Evolutionary conservation across 2,888 invertebrate genomes (phyloP).

Genomic region (Hirtodrosophila cameraria): DNA sequence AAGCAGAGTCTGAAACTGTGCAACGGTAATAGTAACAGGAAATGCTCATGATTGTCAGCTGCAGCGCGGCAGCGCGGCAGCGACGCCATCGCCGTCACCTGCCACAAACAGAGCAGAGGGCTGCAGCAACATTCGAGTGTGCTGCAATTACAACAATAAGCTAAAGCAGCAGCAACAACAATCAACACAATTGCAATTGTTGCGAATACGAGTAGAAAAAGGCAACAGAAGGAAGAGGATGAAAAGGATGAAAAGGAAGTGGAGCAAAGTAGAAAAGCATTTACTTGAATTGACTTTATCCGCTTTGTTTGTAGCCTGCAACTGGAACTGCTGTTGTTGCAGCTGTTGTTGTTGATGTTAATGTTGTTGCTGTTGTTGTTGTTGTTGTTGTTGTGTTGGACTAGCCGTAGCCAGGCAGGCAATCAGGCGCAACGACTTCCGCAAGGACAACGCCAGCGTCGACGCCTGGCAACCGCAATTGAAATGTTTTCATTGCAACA

Average conservation of each 20-base stretch:
- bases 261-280: slow-evolving; percentile 61
- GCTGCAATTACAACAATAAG: slow-evolving; percentile 55
- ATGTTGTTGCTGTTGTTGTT: slow-evolving; percentile 13
- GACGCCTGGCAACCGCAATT: slow-evolving; percentile 73
- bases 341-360: not conserved
- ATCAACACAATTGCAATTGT: slow-evolving; percentile 61
- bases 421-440: slow-evolving; percentile 71
- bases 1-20: slow-evolving; percentile 7
- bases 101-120: slow-evolving; percentile 48
- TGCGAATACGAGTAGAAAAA: slow-evolving; percentile 24
- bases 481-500: slow-evolving; percentile 79
- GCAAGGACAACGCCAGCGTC: slow-evolving; percentile 52
- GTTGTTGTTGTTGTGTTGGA: slow-evolving; percentile 17
- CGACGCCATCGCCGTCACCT: slow-evolving; percentile 53
- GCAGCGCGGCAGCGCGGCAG: no score
- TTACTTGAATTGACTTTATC: slow-evolving; percentile 78
- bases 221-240: slow-evolving; percentile 23
- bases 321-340: slow-evolving; percentile 18
- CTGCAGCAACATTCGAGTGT: slow-evolving; percentile 51
- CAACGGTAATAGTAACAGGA: slow-evolving; percentile 21
- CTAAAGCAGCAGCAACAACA: slow-evolving; percentile 41
- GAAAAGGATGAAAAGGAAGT: slow-evolving; percentile 50
- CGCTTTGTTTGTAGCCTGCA: slow-evolving; percentile 56
- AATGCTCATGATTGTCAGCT: slow-evolving; percentile 56
- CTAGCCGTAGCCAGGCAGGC: slow-evolving; percentile 41